Evolutionary conservation across 2,113 vertebrate genomes (phyloP).

Genomic region (Gnathonemus longibarbis): DNA sequence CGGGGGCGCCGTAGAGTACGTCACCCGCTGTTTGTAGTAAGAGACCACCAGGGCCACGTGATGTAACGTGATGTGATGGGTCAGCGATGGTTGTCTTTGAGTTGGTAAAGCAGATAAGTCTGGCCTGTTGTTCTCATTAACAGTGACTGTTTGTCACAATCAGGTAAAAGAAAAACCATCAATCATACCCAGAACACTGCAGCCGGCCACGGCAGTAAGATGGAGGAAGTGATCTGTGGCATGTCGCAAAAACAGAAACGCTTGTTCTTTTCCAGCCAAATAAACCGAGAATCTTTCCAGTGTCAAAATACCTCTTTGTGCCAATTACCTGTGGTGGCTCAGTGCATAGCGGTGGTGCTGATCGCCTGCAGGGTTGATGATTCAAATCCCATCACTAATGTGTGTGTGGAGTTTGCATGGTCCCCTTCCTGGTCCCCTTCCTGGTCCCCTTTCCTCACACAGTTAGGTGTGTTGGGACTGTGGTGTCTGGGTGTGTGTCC

Average conservation of each 20-base stretch:
- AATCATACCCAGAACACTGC: background rate
- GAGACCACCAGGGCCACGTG: background rate
- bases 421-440: background rate
- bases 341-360: background rate
- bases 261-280: background rate
- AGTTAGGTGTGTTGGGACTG: background rate
- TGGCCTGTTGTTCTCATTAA: constrained; percentile 3
- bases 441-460: background rate
- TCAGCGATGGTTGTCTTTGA: background rate
- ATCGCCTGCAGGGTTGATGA: background rate
- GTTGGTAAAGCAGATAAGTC: background rate
- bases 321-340: background rate
- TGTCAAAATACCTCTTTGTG: background rate
- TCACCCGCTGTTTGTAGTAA: background rate
- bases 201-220: background rate
- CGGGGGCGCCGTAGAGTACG: background rate
- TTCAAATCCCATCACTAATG: background rate
- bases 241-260: background rate
- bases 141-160: constrained; percentile 4
- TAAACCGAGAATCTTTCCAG: background rate
- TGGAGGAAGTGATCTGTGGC: background rate
- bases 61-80: background rate
- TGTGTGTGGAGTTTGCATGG: background rate
- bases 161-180: background rate
- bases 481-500: background rate